Conservation (phyloP, 2,113 vertebrate species). For the Caracal caracal region DNA sequence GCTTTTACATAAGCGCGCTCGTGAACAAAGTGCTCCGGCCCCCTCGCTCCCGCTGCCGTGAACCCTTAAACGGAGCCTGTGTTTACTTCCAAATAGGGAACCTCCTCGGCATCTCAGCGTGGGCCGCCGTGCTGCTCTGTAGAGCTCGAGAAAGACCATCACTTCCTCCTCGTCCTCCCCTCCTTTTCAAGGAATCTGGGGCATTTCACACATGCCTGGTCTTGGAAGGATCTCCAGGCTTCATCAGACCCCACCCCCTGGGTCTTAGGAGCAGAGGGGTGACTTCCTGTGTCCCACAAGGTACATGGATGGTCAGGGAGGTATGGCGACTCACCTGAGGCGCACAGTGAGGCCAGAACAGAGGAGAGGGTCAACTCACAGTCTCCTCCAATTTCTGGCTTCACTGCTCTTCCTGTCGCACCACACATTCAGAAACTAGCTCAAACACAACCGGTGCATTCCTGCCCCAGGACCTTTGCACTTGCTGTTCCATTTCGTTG, state of each 20-base stretch:
- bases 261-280: not conserved
- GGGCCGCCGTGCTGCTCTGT: not conserved
- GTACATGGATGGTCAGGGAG: not conserved
- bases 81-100: conserved; percentile 43
- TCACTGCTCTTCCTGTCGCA: not conserved
- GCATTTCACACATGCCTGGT: not conserved
- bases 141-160: not conserved
- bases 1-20: conserved; percentile 71
- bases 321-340: fast-evolving
- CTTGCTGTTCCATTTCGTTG: not conserved
- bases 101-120: conserved; percentile 4
- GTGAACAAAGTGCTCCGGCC: conserved; percentile 56
- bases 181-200: not conserved
- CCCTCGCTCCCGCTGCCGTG: not conserved
- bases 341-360: fast-evolving
- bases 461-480: not conserved
- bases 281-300: not conserved
- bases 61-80: conserved; percentile 38
- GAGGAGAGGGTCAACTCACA: not conserved
- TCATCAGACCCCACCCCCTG: not conserved
- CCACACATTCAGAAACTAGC: not conserved
- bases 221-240: not conserved
- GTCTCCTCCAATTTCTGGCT: not conserved
- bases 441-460: no score
- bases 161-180: not conserved